Evolutionary conservation across 2,113 vertebrate genomes (phyloP).

Genomic region (Tragelaphus buxtoni): DNA sequence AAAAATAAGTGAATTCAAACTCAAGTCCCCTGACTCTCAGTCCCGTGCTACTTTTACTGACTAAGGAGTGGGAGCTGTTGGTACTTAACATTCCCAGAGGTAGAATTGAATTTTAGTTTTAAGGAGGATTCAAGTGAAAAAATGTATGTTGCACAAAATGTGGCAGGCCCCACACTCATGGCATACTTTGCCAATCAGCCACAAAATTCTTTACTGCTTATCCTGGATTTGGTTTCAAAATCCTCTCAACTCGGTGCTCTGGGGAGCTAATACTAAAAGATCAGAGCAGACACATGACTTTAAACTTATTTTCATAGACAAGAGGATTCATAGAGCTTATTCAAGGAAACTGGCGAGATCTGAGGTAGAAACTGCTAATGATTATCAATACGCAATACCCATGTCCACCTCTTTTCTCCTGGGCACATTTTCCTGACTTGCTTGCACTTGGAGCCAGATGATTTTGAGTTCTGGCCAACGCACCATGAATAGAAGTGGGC

Average conservation of each 20-base stretch:
- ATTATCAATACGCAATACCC: neutral
- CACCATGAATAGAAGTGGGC: neutral
- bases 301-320: neutral
- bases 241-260: neutral
- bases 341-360: neutral
- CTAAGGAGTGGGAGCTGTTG: neutral
- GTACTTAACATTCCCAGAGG: neutral
- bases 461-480: neutral
- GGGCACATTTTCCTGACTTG: neutral
- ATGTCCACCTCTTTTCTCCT: neutral
- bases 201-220: neutral
- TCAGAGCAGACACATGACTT: neutral
- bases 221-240: neutral
- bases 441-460: neutral
- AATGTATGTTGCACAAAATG: neutral
- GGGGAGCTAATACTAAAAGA: neutral
- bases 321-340: neutral
- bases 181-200: neutral
- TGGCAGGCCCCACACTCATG: no score
- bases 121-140: neutral
- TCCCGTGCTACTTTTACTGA: neutral
- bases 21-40: neutral
- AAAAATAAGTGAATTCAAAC: neutral
- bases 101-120: neutral
- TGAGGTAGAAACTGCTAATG: neutral